A percentile compares a stretch with the other conserved stretches of the same genome.
phyloP scores from a whole-genome alignment of 2,797 vertebrate species.

The Notolabrus celidotus region DNA sequence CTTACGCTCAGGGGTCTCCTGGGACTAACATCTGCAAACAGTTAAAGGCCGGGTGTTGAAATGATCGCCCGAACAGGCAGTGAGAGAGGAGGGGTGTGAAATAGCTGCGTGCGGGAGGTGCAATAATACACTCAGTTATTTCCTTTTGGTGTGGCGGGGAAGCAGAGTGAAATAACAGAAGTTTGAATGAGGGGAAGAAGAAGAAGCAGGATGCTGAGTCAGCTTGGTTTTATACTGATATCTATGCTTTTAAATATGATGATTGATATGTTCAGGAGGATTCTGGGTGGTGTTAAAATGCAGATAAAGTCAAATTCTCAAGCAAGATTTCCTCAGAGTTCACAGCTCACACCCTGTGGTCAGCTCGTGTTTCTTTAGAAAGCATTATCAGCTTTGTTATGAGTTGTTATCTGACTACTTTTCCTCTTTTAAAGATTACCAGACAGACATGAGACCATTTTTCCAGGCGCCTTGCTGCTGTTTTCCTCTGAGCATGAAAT shows the following conservation, averaged over 20 bases:
- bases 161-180: background rate
- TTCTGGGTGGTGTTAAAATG: background rate
- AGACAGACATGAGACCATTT: background rate
- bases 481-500: background rate
- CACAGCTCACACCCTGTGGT: background rate
- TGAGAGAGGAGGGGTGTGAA: background rate
- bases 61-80: background rate
- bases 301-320: background rate
- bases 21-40: background rate
- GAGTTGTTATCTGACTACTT: background rate
- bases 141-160: constrained; percentile 11
- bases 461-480: background rate
- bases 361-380: background rate
- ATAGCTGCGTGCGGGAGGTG: constrained; percentile 3
- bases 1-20: background rate
- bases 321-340: too few species aligned
- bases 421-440: background rate
- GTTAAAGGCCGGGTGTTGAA: background rate
- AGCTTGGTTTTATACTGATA: background rate
- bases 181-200: background rate
- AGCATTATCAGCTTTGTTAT: background rate
- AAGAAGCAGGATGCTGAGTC: background rate
- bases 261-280: background rate
- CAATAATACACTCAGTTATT: background rate
- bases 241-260: background rate